Base-by-base conservation (phyloP, 2,797 vertebrate species). In the Eulemur albifrons region DNA sequence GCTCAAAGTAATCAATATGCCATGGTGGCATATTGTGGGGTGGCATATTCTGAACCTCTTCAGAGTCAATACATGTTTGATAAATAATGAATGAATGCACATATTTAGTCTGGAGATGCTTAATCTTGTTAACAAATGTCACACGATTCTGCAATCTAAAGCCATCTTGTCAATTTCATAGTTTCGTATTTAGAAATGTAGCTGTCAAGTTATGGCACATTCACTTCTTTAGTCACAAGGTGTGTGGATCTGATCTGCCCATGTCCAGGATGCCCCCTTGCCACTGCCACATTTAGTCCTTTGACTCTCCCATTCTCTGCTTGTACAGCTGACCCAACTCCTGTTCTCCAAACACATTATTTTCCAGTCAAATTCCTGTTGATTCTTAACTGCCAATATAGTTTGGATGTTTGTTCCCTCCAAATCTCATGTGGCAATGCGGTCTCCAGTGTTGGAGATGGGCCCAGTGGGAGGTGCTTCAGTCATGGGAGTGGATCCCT, bases 61-160 rank as follows among this genome's bases (percentile, higher is more conserved):
- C 63, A n/a, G 9, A 52, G 59, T 85, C 61, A 38, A 72, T 50
- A 61, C 2, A 30, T 54, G 43, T 90, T 92, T 94, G 52, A 69
- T 93, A 83, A 90, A 93, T 72, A 90, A 86, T 57, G 67, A 93
- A 35, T 69, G 20, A 52, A 82, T 69, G 30, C 5, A 79, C 8
- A 23, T 73, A 63, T 81, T 95, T n/a, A 76, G 27, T 81, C 61
- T 59, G 48, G 72, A 90, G 77, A 70, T n/a, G 52, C 7, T 88
- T 82, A 80, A 1, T 73, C 48, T 75, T 90, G 52, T 84, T 92
- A 93, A 84, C 76, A 94, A 70, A 48, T 81, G 69, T 82, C 61
- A 70, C 15, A 30, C 38, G 38, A 75, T 70, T 77, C 86, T 90
- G 43, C 65, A 94, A 81, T 73, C 23, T 35, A 45, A 73, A 79